These are phyloP conservation scores for Linyphia triangularis DNA, from an alignment of 2,888 invertebrate species.

Conservation along the genomic window DNA sequence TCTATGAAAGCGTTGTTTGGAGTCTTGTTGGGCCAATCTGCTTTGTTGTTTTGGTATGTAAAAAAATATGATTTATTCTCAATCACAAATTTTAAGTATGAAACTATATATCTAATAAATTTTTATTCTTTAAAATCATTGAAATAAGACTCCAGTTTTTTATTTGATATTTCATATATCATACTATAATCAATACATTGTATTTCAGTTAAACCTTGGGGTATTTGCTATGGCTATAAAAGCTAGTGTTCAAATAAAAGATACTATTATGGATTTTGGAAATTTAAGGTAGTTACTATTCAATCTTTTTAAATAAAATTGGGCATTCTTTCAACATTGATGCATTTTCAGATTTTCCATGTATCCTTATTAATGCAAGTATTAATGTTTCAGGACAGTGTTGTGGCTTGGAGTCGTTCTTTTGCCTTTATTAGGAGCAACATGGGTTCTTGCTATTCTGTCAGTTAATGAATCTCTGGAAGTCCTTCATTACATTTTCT, in stretches of 20 bases:
- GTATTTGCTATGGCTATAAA: constrained; percentile 91
- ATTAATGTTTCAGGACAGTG: constrained; percentile 84
- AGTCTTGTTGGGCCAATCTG: constrained; percentile 95
- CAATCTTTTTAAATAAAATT: neutral
- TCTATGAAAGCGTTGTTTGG: constrained; percentile 96
- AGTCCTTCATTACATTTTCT: constrained; percentile 88
- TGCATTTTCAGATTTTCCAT: neutral
- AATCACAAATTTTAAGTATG: neutral
- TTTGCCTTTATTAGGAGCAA: constrained; percentile 89
- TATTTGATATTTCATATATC: neutral
- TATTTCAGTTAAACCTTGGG: constrained; percentile 84
- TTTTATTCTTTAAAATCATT: neutral
- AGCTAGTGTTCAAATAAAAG: constrained; percentile 93
- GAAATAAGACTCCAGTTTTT: neutral
- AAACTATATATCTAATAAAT: neutral
- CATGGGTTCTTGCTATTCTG: constrained; percentile 91
- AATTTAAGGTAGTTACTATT: constrained; percentile 84
- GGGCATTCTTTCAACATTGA: neutral
- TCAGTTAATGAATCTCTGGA: constrained; percentile 88
- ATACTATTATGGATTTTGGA: constrained; percentile 92
- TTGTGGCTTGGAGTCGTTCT: constrained; percentile 93
- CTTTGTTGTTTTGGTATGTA: constrained; percentile 84
- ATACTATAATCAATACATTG: neutral
- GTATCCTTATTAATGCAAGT: neutral
- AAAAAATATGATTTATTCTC: neutral